phyloP scores from a whole-genome alignment of 2,888 invertebrate species.

The Tetropium fuscum region DNA sequence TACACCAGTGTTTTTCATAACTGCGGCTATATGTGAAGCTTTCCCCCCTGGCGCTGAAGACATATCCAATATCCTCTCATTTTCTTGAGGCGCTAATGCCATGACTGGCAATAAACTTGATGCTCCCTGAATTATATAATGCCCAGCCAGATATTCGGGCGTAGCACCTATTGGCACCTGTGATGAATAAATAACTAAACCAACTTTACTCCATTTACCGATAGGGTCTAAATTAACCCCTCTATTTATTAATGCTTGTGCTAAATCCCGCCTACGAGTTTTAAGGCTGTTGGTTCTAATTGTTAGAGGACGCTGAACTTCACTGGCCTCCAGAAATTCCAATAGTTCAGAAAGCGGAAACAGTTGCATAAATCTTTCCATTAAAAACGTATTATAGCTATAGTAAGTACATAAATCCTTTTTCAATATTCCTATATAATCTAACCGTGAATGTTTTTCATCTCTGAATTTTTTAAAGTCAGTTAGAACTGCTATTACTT shows the following conservation, averaged over 20 bases:
- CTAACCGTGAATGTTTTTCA: constrained; percentile 77
- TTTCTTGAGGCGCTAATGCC: constrained; percentile 97
- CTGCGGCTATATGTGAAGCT: constrained; percentile 95
- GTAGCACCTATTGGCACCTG: constrained; percentile 98
- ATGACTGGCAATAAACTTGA: constrained; percentile 98
- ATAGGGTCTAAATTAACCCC: constrained; percentile 99
- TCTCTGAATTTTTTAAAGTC: constrained; percentile 82
- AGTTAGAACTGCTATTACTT: constrained; percentile 81
- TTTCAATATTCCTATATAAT: constrained; percentile 83
- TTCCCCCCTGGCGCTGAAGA: constrained; percentile 99
- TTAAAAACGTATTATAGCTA: constrained; percentile 97
- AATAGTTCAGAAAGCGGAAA: constrained; percentile 88
- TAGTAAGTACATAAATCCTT: constrained; percentile 94
- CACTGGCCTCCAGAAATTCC: constrained; percentile 97
- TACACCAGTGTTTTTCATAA: constrained; percentile 98
- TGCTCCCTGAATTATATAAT: constrained; percentile 67
- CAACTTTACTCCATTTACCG: constrained; percentile 99
- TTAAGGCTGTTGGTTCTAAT: constrained; percentile 97
- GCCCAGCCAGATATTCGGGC: constrained; percentile 92
- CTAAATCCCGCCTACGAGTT: constrained; percentile 90
- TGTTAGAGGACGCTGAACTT: constrained; percentile 93
- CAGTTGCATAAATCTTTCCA: constrained; percentile 91
- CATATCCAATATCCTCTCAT: constrained; percentile 96
- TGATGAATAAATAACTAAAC: constrained; percentile 94
- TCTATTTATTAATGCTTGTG: constrained; percentile 93